These are phyloP conservation scores for Cotesia chilonis DNA, from an alignment of 1,140 invertebrate species.

Conservation along the genomic window DNA sequence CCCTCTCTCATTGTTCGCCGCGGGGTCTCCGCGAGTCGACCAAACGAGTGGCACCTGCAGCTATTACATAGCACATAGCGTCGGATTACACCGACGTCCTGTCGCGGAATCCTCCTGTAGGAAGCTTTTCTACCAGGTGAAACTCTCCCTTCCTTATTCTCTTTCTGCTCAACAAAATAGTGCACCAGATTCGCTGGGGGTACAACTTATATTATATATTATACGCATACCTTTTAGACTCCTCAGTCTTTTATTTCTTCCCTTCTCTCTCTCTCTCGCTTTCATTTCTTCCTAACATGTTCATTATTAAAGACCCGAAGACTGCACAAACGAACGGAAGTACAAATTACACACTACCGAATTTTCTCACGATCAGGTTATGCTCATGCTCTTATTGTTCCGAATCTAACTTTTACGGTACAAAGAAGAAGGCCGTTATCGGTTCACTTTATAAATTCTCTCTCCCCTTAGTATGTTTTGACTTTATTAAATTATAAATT, in stretches of 20 bases:
- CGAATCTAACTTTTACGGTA: slow-evolving; percentile 7
- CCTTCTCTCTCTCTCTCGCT: background rate
- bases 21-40: slow-evolving; percentile 29
- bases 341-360: slow-evolving; percentile 55
- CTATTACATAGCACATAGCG: slow-evolving; percentile 43
- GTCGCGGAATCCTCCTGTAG: slow-evolving; percentile 16
- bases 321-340: slow-evolving; percentile 55
- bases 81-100: slow-evolving; percentile 50
- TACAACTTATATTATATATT: background rate
- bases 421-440: background rate
- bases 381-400: slow-evolving; percentile 16
- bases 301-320: slow-evolving; percentile 38
- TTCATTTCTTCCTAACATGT: background rate
- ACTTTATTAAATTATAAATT: too few species aligned
- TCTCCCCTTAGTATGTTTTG: too few species aligned
- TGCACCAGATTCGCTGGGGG: slow-evolving; percentile 49
- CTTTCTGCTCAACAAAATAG: slow-evolving; percentile 40
- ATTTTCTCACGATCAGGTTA: slow-evolving; percentile 58
- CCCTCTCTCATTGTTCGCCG: slow-evolving; percentile 30
- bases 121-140: slow-evolving; percentile 25
- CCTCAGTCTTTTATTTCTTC: background rate
- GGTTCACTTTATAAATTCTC: too few species aligned
- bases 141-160: slow-evolving; percentile 21
- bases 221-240: background rate
- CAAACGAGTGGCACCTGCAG: slow-evolving; percentile 52